These are phyloP conservation scores for Daphoenositta chrysoptera DNA, from an alignment of 2,113 vertebrate genomes.

Conservation along the genomic window DNA sequence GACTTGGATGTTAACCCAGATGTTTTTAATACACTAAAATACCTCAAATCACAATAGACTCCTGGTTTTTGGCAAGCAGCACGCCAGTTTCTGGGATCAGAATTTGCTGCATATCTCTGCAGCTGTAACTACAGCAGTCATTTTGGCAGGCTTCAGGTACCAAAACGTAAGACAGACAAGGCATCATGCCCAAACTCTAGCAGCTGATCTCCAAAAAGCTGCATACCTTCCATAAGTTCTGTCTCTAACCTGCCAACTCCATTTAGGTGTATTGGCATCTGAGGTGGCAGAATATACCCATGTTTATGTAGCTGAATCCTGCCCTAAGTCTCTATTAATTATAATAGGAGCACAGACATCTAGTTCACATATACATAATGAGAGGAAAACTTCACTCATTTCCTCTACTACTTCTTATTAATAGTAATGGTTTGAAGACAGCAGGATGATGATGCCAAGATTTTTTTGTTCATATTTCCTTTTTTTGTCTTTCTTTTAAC, in stretches of 20 bases:
- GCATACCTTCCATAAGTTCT: neutral
- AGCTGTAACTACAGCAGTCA: neutral
- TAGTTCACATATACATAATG: neutral
- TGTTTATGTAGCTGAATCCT: constrained; percentile 1
- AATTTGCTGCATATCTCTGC: neutral
- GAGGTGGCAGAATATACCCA: neutral
- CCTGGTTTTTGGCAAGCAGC: neutral
- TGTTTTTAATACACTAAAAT: neutral
- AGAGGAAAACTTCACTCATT: neutral
- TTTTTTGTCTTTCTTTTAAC: neutral
- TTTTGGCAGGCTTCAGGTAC: neutral
- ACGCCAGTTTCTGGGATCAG: neutral
- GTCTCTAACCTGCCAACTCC: constrained; percentile 14
- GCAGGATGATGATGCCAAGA: neutral
- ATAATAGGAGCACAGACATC: neutral
- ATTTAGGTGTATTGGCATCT: neutral
- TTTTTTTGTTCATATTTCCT: neutral
- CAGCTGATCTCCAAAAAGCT: neutral
- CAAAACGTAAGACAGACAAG: neutral
- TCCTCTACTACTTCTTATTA: neutral
- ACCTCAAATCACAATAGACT: neutral
- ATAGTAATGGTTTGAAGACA: neutral
- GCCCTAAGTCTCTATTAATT: constrained; percentile 9
- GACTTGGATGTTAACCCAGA: neutral
- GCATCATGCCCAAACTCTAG: neutral